A percentile compares a stretch with the other conserved stretches of the same genome.
Evolutionary conservation across 1,140 invertebrate genomes (phyloP).

Genomic region (Agrypnia vestita): DNA sequence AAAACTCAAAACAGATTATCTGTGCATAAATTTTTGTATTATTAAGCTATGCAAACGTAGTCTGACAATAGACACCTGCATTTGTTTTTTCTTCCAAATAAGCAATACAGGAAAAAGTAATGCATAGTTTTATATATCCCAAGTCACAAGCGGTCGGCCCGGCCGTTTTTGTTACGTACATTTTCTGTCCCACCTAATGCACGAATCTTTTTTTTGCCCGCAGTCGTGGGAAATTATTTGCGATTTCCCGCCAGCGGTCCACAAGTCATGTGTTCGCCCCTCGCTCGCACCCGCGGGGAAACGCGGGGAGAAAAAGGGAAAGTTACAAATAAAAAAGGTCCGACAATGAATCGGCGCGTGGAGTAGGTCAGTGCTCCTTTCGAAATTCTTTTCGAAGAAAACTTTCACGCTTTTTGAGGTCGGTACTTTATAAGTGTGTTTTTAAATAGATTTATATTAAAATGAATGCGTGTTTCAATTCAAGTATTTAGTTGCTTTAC

Average conservation of each 20-base stretch:
- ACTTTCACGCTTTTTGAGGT: conserved; percentile 32
- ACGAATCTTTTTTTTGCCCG: conserved; percentile 39
- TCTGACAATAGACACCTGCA: too few relatives aligned
- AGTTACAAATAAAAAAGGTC: conserved; percentile 53
- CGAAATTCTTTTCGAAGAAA: conserved; percentile 47
- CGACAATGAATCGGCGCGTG: conserved; percentile 51
- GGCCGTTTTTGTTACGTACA: conserved; percentile 40
- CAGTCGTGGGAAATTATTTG: conserved; percentile 57
- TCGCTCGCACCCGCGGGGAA: conserved; percentile 39
- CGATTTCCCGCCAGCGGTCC: conserved; percentile 53
- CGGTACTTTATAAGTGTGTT: background rate
- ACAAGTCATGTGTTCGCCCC: conserved; percentile 25
- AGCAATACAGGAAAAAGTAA: too few relatives aligned
- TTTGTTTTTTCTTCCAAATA: too few relatives aligned
- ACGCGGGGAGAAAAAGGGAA: conserved; percentile 41
- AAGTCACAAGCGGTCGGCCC: conserved; percentile 7
- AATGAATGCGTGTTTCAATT: too few relatives aligned
- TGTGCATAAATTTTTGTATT: too few relatives aligned
- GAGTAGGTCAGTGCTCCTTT: conserved; percentile 59
- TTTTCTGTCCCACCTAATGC: conserved; percentile 50
- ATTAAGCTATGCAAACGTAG: too few relatives aligned
- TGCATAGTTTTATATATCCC: too few relatives aligned
- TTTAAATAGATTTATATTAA: too few relatives aligned
- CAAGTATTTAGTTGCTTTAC: too few relatives aligned
- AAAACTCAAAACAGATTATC: too few relatives aligned